Percentiles rank a stretch among this genome's conserved stretches.
These are phyloP conservation scores for Orthonychiurus folsomi DNA, from an alignment of 2,888 invertebrate genomes.

Conservation along the genomic window DNA sequence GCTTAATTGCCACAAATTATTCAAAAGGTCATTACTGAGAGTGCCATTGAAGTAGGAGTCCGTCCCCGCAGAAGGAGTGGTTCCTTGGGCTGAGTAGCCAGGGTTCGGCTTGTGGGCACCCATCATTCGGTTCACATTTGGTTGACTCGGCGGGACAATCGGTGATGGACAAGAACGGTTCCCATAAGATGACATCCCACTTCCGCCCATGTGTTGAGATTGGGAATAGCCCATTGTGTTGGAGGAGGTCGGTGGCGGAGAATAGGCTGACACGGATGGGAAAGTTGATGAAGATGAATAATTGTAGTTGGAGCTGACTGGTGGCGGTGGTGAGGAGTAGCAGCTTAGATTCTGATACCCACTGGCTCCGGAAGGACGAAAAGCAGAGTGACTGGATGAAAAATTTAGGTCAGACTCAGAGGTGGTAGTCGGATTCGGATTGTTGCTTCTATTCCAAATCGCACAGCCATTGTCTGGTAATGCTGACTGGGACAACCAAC, in stretches of 20 bases:
- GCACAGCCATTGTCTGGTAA: slow-evolving; percentile 37
- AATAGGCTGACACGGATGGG: background rate
- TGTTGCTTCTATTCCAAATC: slow-evolving; percentile 28
- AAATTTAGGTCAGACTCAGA: background rate
- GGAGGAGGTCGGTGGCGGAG: background rate
- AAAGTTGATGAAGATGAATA: background rate
- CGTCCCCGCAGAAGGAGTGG: too few relatives aligned
- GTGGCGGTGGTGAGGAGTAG: background rate
- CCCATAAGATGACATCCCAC: background rate
- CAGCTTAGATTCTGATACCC: background rate
- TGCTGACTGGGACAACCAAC: background rate
- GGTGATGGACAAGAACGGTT: too few relatives aligned
- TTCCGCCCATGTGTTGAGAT: too few relatives aligned
- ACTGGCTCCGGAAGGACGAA: background rate
- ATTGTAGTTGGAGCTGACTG: background rate
- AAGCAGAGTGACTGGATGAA: background rate
- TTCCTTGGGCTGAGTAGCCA: too few relatives aligned
- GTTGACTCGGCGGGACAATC: background rate
- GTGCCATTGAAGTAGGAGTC: slow-evolving; percentile 9
- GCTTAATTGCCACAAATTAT: slow-evolving; percentile 23
- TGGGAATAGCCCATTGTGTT: background rate
- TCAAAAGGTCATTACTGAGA: slow-evolving; percentile 18
- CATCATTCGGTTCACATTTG: background rate
- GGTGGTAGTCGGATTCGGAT: background rate
- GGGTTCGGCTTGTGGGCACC: background rate